Evolutionary conservation across 1,140 invertebrate species (phyloP), one percentile per base, ranked within the genome.

Genomic region (Drosophila littoralis): DNA sequence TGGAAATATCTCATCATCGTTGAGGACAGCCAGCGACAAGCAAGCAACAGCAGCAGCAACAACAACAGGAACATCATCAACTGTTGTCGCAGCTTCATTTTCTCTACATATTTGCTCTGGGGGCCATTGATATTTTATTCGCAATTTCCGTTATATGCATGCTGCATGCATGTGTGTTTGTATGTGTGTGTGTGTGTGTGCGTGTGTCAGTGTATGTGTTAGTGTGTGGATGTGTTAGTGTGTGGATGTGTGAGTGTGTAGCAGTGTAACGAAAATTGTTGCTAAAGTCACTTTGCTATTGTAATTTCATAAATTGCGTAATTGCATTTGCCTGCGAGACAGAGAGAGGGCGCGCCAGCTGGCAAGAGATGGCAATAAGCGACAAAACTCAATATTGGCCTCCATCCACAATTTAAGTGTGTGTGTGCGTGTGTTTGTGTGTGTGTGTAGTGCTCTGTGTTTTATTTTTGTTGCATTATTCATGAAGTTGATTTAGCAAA

Each of bases 221-320:
- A 22, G 13, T 57, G 46, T 57, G 32, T 43, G 32, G 8, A 17
- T 28, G 36, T 46, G 45, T 51, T 5, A 43, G 22, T 52, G 51
- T 46, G 55, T 48, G n/a, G 32, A 2, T 32, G 43, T 36, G 35
- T 33, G 35, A 22, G 13, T 57, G 46, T 50, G 45, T 32, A 10
- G 22, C 28, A 2, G 13, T 65, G 46, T 65, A 59, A 72, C 48
- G 63, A 61, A 68, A 72, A 76, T 65, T 72, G 79, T 76, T 76
- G 59, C 61, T 48, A 59, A 82, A 81, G 69, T 74, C 75, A 79
- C 58, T 68, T 65, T 68, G 59, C 54, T 54, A 55, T 83, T 36
- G 63, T 79, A 83, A 83, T 83, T 79, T 76, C 63, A 83, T 76
- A 83, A 83, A 79, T 83, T 82, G 58, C 72, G 71, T 82, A 82